Conservation (phyloP, 2,113 vertebrate species). For the Pardalotus punctatus region DNA sequence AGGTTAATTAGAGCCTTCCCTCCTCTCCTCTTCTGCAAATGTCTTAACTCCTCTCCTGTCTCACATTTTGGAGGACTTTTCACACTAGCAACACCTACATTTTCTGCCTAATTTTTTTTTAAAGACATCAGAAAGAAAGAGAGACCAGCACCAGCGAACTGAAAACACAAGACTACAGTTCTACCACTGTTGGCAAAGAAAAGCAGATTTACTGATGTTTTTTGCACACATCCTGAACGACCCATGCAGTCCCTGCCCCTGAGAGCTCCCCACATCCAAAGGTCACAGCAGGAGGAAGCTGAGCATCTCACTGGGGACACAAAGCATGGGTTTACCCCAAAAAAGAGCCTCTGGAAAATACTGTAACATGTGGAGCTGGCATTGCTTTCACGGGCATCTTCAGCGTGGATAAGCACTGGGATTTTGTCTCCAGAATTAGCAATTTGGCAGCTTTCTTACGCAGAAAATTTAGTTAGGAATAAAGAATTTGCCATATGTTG, state of each 20-base stretch:
- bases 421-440: background rate
- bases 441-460: background rate
- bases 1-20: background rate
- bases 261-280: background rate
- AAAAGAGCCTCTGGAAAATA: background rate
- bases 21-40: background rate
- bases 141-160: background rate
- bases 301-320: background rate
- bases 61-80: background rate
- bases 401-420: accelerated
- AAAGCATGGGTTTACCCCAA: background rate
- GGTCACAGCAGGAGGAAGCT: background rate
- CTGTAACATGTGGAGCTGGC: background rate
- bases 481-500: background rate
- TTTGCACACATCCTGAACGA: accelerated
- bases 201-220: background rate
- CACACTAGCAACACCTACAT: background rate
- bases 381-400: background rate
- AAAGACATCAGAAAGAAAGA: background rate
- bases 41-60: background rate
- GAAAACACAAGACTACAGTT: background rate
- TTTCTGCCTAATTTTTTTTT: background rate
- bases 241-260: background rate
- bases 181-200: background rate
- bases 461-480: background rate